phyloP scores from a whole-genome alignment of 2,113 vertebrate species.

The Prolemur simus region DNA sequence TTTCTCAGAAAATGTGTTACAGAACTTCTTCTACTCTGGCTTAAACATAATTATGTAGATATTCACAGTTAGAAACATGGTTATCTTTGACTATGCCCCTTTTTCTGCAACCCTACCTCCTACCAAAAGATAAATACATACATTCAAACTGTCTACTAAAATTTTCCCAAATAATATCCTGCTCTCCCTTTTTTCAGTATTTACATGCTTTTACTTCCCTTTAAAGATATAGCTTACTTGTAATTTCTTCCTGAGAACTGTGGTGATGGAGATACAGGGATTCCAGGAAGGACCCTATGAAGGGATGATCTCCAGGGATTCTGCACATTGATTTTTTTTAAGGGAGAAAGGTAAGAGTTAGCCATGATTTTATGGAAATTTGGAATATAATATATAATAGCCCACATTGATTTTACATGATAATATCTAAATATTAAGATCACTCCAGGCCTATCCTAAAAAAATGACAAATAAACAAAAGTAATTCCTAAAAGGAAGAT shows the following conservation, averaged over 20 bases:
- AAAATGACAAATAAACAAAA: neutral
- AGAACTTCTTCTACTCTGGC: neutral
- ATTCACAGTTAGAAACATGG: conserved; percentile 1
- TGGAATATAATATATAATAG: neutral
- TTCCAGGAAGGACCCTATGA: neutral
- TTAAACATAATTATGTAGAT: conserved; percentile 11
- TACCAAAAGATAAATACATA: conserved; percentile 13
- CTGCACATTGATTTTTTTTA: conserved; percentile 17
- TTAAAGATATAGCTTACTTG: conserved; percentile 57
- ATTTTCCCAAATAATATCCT: neutral
- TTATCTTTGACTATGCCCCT: neutral
- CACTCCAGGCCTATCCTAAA: neutral
- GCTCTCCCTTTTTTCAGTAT: neutral
- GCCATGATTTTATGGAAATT: conserved; percentile 27
- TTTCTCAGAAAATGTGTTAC: conserved; percentile 34
- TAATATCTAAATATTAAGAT: conserved; percentile 2
- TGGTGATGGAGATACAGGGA: neutral
- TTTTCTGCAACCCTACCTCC: neutral
- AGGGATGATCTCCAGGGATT: neutral
- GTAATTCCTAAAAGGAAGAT: neutral
- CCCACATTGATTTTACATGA: neutral
- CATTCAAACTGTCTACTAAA: neutral
- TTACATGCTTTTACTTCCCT: neutral
- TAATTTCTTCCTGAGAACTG: conserved; percentile 36
- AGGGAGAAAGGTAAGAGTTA: neutral